Evolutionary conservation across 2,797 vertebrate genomes (phyloP).

Genomic region (Danio aesculapii): DNA sequence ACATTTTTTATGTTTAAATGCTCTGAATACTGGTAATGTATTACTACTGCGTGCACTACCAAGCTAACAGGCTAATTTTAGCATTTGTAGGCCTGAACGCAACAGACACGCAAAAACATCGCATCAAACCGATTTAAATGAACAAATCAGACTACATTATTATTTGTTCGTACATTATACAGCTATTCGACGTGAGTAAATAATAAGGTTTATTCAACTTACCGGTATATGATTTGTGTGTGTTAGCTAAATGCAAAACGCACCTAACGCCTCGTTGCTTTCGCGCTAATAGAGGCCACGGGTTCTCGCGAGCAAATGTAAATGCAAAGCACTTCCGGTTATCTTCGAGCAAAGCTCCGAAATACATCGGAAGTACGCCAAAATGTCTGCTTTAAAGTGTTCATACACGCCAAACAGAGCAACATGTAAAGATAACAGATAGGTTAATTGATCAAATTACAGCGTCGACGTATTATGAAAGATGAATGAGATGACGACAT

Average conservation of each 20-base stretch:
- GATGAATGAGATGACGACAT: neutral
- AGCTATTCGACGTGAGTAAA: neutral
- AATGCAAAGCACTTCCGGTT: slow-evolving; percentile 36
- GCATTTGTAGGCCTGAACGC: neutral
- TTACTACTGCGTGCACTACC: neutral
- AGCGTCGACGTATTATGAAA: neutral
- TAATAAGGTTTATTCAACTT: neutral
- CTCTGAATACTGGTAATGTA: neutral
- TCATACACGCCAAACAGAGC: no score
- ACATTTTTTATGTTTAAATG: neutral
- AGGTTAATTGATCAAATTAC: neutral
- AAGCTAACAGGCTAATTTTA: slow-evolving; percentile 28
- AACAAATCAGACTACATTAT: neutral
- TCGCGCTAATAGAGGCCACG: neutral
- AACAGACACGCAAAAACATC: neutral
- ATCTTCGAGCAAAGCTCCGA: slow-evolving; percentile 2
- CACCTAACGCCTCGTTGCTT: slow-evolving; percentile 13
- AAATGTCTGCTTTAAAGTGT: neutral
- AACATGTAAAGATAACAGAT: neutral
- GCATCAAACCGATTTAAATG: neutral
- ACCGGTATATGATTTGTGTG: slow-evolving; percentile 13
- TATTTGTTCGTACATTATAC: neutral
- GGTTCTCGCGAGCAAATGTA: neutral
- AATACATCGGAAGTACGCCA: neutral
- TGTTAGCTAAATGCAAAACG: neutral